Base-by-base conservation (phyloP, 2,888 invertebrate genomes). In the Scotopteryx bipunctaria region DNA sequence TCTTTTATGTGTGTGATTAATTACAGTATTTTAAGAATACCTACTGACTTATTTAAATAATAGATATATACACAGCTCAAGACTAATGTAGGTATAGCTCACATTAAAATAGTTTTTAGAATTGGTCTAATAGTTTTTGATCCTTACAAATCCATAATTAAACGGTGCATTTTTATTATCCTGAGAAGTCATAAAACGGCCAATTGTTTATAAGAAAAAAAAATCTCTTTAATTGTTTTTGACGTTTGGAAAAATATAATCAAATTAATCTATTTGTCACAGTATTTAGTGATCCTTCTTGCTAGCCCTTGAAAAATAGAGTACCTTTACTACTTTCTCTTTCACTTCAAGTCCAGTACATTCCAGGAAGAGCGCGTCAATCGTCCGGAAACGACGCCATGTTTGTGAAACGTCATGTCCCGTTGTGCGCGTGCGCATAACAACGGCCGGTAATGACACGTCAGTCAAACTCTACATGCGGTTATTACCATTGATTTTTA, bases 301-400 rank as follows among this genome's bases (percentile, higher is more conserved):
- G 1, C 27, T 27, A 27, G 27, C n/a, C n/a, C n/a, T 9, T 9
- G 11, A 27, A 27, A 11, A 27, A 27, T 27, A 25, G 9, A 25
- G n/a, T n/a, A n/a, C n/a, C n/a, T n/a, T n/a, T 25, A 27, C 11
- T 4, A 17, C 47, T 47, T 47, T 47, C 47, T 33, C 37, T 43
- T 21, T 43, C 36, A 19, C 31, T 15, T 2, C 6, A 40, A 50
- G 9, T 17, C 9, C 6, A 45, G 40, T 35, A 25, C 46, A 15
- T 29, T 44, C 36, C 57, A 57, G 62, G 62, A 62, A 60, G 61
- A 62, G 66, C 57, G 64, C 65, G 69, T 55, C 61, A 59, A 57
- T 66, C 67, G 63, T 56, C 73, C 81, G 85, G 83, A 82, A 76
- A 61, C 71, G 75, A 68, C 76, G 78, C 79, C 81, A 79, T 83